Evolutionary conservation across 1,140 invertebrate species (phyloP).

Genomic region (Geopemphigus sp.): DNA sequence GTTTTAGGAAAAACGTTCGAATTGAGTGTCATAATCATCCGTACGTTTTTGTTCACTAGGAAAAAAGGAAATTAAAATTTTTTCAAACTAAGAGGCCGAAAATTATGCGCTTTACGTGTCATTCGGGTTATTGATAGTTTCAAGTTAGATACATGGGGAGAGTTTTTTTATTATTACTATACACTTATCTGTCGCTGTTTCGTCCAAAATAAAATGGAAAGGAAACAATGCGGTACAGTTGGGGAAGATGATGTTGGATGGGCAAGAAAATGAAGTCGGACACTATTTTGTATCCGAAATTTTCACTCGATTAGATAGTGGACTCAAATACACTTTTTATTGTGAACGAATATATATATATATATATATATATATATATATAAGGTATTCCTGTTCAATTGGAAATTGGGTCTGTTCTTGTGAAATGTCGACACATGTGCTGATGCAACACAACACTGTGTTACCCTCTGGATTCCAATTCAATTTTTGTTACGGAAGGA

Average conservation of each 20-base stretch:
- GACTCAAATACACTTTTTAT: conserved; percentile 9
- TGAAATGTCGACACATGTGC: conserved; percentile 41
- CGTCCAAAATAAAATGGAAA: conserved; percentile 3
- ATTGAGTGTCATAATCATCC: background rate
- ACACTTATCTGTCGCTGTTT: conserved; percentile 26
- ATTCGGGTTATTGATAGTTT: conserved; percentile 20
- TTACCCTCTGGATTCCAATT: conserved; percentile 22
- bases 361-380: background rate
- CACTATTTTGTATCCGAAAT: conserved; percentile 15
- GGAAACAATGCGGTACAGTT: no score
- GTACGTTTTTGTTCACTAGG: background rate
- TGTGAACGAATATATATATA: background rate
- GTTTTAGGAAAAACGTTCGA: background rate
- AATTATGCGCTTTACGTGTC: conserved; percentile 1
- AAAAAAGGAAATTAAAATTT: conserved; percentile 2
- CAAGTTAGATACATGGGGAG: background rate
- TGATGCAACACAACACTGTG: conserved; percentile 22
- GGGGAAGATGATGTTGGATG: background rate
- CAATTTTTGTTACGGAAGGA: background rate
- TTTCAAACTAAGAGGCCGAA: background rate
- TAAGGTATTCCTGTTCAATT: conserved; percentile 31
- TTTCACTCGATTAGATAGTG: conserved; percentile 36
- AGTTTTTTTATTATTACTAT: conserved; percentile 20
- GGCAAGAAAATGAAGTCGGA: background rate
- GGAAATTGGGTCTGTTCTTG: conserved; percentile 20